Evolutionary conservation across 1,140 invertebrate genomes (phyloP).

Genomic region (Drosophila ironensis): DNA sequence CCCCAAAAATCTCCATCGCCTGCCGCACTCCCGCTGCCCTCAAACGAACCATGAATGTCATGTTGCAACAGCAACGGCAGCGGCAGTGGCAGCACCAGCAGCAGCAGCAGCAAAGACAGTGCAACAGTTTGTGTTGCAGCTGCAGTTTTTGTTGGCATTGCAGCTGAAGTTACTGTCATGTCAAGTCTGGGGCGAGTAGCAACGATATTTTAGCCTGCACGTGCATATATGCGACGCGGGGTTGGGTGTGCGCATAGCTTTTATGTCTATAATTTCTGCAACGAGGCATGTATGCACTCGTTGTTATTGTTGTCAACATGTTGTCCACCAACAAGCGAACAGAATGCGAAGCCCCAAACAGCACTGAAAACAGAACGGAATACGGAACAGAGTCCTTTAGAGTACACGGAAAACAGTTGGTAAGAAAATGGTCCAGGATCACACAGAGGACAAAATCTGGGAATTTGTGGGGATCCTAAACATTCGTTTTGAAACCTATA

Average conservation of each 20-base stretch:
- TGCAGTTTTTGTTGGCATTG: conserved; percentile 37
- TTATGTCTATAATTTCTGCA: conserved; percentile 61
- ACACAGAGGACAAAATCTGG: conserved; percentile 48
- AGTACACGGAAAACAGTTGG: conserved; percentile 13
- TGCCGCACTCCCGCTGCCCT: neutral
- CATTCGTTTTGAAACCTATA: too few relatives aligned
- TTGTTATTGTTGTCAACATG: conserved; percentile 71
- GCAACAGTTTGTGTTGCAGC: conserved; percentile 43
- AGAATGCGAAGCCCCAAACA: conserved; percentile 6
- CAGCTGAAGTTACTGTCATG: conserved; percentile 71
- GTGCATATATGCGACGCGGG: conserved; percentile 13
- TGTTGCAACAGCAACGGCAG: conserved; percentile 1
- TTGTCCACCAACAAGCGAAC: conserved; percentile 59
- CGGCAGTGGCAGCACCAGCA: conserved; percentile 29
- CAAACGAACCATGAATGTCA: conserved; percentile 36
- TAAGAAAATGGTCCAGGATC: conserved; percentile 44
- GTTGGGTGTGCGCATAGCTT: conserved; percentile 19
- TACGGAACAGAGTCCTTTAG: conserved; percentile 1
- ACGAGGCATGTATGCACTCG: conserved; percentile 48
- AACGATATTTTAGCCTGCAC: conserved; percentile 70
- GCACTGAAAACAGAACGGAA: conserved; percentile 1
- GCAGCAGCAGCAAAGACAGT: conserved; percentile 22
- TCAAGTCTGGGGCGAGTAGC: conserved; percentile 50
- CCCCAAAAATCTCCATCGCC: conserved; percentile 1
- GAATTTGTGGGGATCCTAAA: too few relatives aligned